phyloP scores from a whole-genome alignment of 1,140 invertebrate genomes.

The Aphelenchoides fujianensis region DNA sequence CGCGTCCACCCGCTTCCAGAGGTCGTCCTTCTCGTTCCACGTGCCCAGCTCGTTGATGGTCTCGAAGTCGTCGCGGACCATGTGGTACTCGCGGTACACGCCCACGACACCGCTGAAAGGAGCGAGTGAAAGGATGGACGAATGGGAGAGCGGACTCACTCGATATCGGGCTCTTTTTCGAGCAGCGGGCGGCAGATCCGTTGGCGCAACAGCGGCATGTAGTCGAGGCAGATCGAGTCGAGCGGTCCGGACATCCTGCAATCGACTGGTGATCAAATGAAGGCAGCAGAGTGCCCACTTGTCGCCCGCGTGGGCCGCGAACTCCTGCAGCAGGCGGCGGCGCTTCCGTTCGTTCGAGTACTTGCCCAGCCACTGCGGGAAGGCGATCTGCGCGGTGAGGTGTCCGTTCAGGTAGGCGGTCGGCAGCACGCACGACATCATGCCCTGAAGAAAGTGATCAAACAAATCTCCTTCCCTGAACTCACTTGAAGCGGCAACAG shows the following conservation, averaged over 20 bases:
- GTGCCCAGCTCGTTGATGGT: slow-evolving; percentile 76
- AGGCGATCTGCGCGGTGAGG: slow-evolving; percentile 75
- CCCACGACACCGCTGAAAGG: slow-evolving; percentile 71
- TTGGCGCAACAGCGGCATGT: slow-evolving; percentile 46
- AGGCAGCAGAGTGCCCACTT: slow-evolving; percentile 67
- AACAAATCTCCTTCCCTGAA: not conserved
- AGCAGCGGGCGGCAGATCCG: slow-evolving; percentile 67
- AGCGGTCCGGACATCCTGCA: slow-evolving; percentile 51
- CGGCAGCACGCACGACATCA: slow-evolving; percentile 85
- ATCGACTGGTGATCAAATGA: not conserved
- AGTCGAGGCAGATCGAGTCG: slow-evolving; percentile 47
- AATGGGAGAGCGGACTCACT: slow-evolving; percentile 34
- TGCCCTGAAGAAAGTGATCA: slow-evolving; percentile 69
- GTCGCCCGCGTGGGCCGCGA: slow-evolving; percentile 76
- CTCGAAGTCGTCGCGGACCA: slow-evolving; percentile 85
- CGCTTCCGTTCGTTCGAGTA: slow-evolving; percentile 80
- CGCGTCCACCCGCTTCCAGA: slow-evolving; percentile 71
- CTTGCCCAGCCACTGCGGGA: slow-evolving; percentile 91
- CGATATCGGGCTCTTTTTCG: slow-evolving; percentile 68
- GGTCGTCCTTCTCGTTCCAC: slow-evolving; percentile 77
- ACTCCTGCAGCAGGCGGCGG: slow-evolving; percentile 76
- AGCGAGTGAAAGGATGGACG: not conserved
- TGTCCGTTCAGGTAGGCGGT: slow-evolving; percentile 78
- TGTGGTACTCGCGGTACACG: slow-evolving; percentile 75
- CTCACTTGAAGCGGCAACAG: slow-evolving; percentile 79